Evolutionary conservation across 2,113 vertebrate genomes (phyloP).

Genomic region (Lamprotornis superbus): DNA sequence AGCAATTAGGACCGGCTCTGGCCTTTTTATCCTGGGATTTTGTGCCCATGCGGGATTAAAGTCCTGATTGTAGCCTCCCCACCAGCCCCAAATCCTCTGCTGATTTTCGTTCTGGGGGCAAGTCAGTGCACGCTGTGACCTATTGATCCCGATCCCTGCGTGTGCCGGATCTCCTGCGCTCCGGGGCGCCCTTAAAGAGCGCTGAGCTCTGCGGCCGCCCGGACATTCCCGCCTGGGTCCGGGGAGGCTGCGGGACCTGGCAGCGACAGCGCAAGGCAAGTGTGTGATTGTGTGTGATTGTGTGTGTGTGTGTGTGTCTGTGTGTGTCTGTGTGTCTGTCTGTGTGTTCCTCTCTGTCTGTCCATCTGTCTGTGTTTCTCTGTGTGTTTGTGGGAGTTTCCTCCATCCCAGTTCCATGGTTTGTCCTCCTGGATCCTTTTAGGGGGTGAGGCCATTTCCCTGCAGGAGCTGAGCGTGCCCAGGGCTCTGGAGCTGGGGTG

Average conservation of each 20-base stretch:
- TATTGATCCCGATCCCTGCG: slow-evolving; percentile 34
- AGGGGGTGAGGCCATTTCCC: neutral
- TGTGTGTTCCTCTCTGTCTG: neutral
- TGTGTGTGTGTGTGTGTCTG: neutral
- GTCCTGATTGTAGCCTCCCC: slow-evolving; percentile 28
- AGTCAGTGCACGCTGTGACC: neutral
- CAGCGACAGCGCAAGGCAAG: neutral
- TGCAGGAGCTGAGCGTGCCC: neutral
- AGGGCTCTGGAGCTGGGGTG: neutral
- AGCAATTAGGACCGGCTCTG: slow-evolving; percentile 34
- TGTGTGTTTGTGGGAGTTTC: too few species aligned
- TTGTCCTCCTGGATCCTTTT: too few species aligned
- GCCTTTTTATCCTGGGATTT: slow-evolving; percentile 56
- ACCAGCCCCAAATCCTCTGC: slow-evolving; percentile 39
- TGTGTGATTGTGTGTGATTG: accelerated
- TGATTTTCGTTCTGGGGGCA: slow-evolving; percentile 44
- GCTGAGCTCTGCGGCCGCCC: accelerated
- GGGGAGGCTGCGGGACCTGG: neutral
- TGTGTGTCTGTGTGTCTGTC: neutral
- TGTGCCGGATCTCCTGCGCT: neutral
- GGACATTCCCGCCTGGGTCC: accelerated
- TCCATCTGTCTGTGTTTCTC: neutral
- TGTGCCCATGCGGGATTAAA: slow-evolving; percentile 48
- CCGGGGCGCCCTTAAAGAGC: neutral
- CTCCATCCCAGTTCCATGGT: accelerated